A percentile compares a stretch with the other conserved stretches of the same genome.
Evolutionary conservation across 2,888 invertebrate genomes (phyloP).

Genomic region (Euzetes globulus): DNA sequence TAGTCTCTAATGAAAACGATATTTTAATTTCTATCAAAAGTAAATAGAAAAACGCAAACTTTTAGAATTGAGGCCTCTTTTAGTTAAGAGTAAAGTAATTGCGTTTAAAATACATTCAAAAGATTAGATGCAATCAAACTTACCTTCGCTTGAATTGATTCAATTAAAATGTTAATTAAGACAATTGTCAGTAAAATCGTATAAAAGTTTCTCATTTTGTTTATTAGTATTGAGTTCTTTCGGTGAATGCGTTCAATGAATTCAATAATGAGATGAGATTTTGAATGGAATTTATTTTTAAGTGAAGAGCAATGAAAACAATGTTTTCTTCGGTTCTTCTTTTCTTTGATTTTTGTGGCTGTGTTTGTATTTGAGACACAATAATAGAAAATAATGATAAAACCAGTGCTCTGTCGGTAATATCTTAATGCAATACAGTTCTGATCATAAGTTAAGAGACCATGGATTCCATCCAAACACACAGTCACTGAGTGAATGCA

Average conservation of each 20-base stretch:
- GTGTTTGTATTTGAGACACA: background rate
- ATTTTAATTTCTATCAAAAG: background rate
- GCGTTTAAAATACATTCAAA: background rate
- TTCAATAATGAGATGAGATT: background rate
- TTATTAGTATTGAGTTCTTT: background rate
- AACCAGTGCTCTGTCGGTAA: background rate
- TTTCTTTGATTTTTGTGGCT: background rate
- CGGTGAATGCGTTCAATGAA: background rate
- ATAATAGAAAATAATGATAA: background rate
- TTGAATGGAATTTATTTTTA: background rate
- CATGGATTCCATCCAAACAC: background rate
- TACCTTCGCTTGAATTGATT: constrained; percentile 1
- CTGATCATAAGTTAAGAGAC: background rate
- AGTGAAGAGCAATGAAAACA: background rate
- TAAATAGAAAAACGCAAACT: background rate
- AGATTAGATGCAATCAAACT: background rate
- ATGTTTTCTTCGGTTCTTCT: background rate
- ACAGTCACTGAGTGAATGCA: background rate
- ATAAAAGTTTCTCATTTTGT: background rate
- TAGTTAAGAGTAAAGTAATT: background rate
- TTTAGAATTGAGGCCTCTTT: background rate
- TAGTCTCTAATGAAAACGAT: background rate
- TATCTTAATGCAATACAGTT: constrained; percentile 4
- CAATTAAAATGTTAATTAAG: constrained; percentile 1
- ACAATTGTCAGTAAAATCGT: background rate